Percentiles rank a stretch among this genome's conserved stretches.
Evolutionary conservation across 2,888 invertebrate genomes (phyloP).

Genomic region (Apamea sordens): DNA sequence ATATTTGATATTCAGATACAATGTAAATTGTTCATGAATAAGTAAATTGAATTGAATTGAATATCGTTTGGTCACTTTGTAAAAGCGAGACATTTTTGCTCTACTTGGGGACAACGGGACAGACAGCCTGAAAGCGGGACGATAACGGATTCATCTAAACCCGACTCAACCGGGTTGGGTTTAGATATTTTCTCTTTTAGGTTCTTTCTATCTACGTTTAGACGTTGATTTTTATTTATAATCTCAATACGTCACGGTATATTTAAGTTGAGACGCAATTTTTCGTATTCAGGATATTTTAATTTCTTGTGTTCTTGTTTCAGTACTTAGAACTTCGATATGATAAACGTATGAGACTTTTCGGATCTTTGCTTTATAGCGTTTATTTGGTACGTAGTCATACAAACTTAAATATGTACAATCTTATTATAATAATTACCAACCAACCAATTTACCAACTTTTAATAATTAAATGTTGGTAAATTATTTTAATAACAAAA

Average conservation of each 20-base stretch:
- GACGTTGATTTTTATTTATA: not conserved
- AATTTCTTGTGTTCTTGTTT: conserved; percentile 53
- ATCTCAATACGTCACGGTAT: not conserved
- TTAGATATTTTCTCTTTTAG: not conserved
- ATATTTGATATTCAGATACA: too few relatives aligned
- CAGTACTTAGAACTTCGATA: conserved; percentile 92
- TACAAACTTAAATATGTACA: not conserved
- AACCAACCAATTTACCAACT: too few relatives aligned
- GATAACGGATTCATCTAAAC: not conserved
- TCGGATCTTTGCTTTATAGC: conserved; percentile 92
- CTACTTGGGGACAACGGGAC: too few relatives aligned
- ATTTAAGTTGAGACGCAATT: not conserved
- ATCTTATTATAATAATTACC: too few relatives aligned
- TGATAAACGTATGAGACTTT: conserved; percentile 91
- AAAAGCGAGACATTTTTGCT: too few relatives aligned
- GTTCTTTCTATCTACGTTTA: not conserved
- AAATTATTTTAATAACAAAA: not conserved
- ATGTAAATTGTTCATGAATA: too few relatives aligned
- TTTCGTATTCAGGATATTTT: not conserved
- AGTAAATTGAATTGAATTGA: too few relatives aligned
- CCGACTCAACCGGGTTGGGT: too few relatives aligned
- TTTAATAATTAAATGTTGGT: not conserved
- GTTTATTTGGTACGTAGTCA: conserved; percentile 91
- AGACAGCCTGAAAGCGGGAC: too few relatives aligned
- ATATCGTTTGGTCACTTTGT: too few relatives aligned